phyloP scores from a whole-genome alignment of 2,888 invertebrate genomes.

The Harpagoxenus sublaevis region DNA sequence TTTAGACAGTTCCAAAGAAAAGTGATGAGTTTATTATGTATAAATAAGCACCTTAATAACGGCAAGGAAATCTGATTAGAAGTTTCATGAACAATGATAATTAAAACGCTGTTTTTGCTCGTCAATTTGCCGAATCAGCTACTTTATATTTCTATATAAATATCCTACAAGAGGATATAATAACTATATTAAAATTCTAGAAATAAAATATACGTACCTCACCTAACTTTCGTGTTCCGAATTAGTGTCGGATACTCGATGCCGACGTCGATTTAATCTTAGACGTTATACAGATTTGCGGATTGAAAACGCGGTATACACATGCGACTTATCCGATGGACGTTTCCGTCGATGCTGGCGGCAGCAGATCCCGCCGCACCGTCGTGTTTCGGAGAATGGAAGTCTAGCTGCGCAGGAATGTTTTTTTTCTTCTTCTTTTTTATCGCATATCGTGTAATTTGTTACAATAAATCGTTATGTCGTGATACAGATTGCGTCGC shows the following conservation, averaged over 20 bases:
- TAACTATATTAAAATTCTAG: not conserved
- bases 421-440: not conserved
- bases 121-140: not conserved
- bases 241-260: not conserved
- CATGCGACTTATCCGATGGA: not conserved
- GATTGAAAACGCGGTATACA: not conserved
- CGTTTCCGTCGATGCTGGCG: not conserved
- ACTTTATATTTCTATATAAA: not conserved
- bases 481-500: conserved; percentile 30
- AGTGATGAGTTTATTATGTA: conserved; percentile 13
- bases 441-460: conserved; percentile 29
- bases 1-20: conserved; percentile 25
- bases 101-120: not conserved
- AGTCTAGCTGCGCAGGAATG: not conserved
- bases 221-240: not conserved
- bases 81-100: conserved; percentile 3
- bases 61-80: not conserved
- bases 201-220: conserved; percentile 29
- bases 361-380: not conserved
- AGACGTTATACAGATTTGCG: not conserved
- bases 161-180: not conserved
- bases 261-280: not conserved
- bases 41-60: not conserved
- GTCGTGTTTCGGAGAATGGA: not conserved
- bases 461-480: conserved; percentile 28